Evolutionary conservation across 2,888 invertebrate genomes (phyloP).

Genomic region (Neoscelio sp.): DNA sequence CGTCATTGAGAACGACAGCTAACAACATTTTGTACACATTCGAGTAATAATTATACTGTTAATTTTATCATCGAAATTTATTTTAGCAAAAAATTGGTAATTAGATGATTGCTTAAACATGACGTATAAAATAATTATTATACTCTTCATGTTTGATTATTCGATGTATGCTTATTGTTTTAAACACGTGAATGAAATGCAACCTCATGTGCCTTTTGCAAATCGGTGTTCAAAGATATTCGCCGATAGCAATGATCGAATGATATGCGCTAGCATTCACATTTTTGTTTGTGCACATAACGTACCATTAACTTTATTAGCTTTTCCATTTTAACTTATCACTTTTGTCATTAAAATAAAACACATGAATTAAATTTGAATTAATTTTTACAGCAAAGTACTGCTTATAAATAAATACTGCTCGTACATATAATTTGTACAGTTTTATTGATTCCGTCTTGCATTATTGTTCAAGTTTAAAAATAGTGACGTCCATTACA

Average conservation of each 20-base stretch:
- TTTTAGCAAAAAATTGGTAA: not conserved
- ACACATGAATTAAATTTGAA: not conserved
- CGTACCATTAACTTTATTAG: constrained; percentile 37
- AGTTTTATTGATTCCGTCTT: too few species aligned
- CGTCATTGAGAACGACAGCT: too few species aligned
- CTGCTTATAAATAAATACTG: too few species aligned
- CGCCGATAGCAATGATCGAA: constrained; percentile 16
- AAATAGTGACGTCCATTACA: too few species aligned
- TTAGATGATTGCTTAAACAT: constrained; percentile 15
- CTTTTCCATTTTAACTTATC: not conserved
- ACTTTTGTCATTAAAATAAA: constrained; percentile 13
- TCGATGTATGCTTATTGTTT: constrained; percentile 22
- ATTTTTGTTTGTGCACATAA: constrained; percentile 15
- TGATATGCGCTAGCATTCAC: constrained; percentile 1
- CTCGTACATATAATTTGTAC: too few species aligned
- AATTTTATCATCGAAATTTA: too few species aligned
- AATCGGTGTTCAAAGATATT: constrained; percentile 33
- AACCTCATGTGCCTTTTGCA: constrained; percentile 7
- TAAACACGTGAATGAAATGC: constrained; percentile 9
- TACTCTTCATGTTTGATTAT: constrained; percentile 26
- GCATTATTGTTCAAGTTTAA: too few species aligned
- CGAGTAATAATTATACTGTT: too few species aligned
- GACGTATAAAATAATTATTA: constrained; percentile 3
- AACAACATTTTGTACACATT: too few species aligned
- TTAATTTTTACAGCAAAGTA: too few species aligned